Percentiles rank a stretch among this genome's conserved stretches.
phyloP scores from a whole-genome alignment of 2,113 vertebrate genomes.

The Cygnus atratus region DNA sequence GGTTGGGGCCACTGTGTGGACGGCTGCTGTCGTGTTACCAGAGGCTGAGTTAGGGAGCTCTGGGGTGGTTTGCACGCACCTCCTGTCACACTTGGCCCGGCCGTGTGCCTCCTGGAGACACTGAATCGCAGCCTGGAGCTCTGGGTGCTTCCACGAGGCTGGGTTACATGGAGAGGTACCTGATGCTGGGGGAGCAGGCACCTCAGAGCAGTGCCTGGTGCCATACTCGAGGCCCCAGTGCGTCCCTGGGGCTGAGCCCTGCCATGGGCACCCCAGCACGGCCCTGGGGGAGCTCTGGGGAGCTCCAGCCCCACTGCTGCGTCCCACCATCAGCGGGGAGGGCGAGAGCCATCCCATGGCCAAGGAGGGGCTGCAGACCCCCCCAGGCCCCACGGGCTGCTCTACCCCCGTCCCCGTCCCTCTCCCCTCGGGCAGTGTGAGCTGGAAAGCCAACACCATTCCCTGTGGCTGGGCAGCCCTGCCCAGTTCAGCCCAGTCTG shows the following conservation, averaged over 20 bases:
- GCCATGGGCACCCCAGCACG: accelerated
- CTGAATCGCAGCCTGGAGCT: not conserved
- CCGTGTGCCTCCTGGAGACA: not conserved
- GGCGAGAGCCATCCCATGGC: not conserved
- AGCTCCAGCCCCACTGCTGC: not conserved
- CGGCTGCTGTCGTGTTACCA: not conserved
- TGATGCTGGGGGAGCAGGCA: not conserved
- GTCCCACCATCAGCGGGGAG: not conserved
- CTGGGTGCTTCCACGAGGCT: not conserved
- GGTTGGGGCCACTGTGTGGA: not conserved
- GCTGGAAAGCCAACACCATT: not conserved
- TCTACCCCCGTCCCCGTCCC: accelerated
- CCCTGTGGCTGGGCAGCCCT: not conserved
- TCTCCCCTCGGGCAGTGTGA: not conserved
- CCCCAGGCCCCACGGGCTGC: accelerated
- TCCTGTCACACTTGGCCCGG: not conserved
- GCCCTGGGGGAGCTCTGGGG: not conserved
- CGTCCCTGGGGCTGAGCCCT: not conserved
- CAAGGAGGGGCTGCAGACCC: not conserved
- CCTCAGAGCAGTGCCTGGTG: not conserved
- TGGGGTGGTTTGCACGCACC: not conserved
- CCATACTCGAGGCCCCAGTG: accelerated
- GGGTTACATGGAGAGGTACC: not conserved
- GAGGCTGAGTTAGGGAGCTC: accelerated
- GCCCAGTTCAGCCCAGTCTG: not conserved